A percentile compares a stretch with the other conserved stretches of the same genome.
phyloP scores from a whole-genome alignment of 2,888 invertebrate species.

The Chymomyza procnemis region DNA sequence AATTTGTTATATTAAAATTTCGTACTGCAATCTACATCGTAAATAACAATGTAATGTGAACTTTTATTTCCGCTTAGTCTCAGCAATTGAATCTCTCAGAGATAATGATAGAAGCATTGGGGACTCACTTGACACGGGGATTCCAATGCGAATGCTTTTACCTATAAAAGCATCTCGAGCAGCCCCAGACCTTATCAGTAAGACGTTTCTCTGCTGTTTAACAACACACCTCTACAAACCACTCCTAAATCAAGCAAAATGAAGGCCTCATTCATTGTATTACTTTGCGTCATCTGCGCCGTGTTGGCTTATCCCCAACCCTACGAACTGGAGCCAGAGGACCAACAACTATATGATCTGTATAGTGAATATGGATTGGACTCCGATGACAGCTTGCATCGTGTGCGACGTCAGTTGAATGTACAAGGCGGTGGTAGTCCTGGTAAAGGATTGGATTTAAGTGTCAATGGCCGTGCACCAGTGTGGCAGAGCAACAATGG shows the following conservation, averaged over 20 bases:
- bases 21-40: too few species aligned
- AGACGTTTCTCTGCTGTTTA: slow-evolving; percentile 1
- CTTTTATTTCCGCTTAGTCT: too few species aligned
- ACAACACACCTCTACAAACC: slow-evolving; percentile 11
- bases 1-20: too few species aligned
- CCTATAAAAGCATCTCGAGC: slow-evolving; percentile 31
- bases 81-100: too few species aligned
- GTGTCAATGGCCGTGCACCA: slow-evolving; percentile 55
- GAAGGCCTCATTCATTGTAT: slow-evolving; percentile 1
- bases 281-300: slow-evolving; percentile 8
- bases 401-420: slow-evolving; percentile 47
- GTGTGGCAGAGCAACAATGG: slow-evolving; percentile 72
- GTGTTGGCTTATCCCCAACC: slow-evolving; percentile 23
- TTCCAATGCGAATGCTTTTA: background rate
- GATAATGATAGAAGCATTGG: slow-evolving; percentile 7
- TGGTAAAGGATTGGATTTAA: slow-evolving; percentile 61
- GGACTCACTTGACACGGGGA: slow-evolving; percentile 18
- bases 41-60: too few species aligned
- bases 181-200: background rate
- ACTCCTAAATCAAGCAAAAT: slow-evolving; percentile 10
- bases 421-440: slow-evolving; percentile 52
- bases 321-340: background rate
- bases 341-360: background rate
- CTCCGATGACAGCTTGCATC: background rate
- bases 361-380: background rate